Conservation (phyloP, 2,113 vertebrate species). For the Ophiodon elongatus region DNA sequence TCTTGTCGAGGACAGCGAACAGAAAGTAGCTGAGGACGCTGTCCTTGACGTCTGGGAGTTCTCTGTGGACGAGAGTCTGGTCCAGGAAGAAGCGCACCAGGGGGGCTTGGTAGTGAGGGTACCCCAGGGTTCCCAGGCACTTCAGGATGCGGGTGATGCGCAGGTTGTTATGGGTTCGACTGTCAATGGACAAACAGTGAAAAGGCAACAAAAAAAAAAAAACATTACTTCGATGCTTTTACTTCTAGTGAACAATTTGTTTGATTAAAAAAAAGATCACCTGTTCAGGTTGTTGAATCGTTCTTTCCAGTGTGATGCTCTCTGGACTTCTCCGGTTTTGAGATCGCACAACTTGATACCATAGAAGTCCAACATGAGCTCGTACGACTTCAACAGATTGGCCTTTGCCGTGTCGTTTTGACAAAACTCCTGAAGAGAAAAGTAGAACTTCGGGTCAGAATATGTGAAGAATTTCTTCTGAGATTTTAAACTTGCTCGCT, state of each 20-base stretch:
- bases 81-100: slow-evolving; percentile 92
- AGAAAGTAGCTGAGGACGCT: slow-evolving; percentile 95
- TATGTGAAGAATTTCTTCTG: not conserved
- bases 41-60: slow-evolving; percentile 83
- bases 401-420: slow-evolving; percentile 64
- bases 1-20: slow-evolving; percentile 87
- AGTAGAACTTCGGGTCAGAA: not conserved
- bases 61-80: slow-evolving; percentile 84
- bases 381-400: slow-evolving; percentile 88
- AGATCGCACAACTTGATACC: slow-evolving; percentile 83
- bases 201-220: not conserved
- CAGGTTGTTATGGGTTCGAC: slow-evolving; percentile 90
- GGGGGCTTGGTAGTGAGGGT: slow-evolving; percentile 86
- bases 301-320: slow-evolving; percentile 83
- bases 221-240: not conserved
- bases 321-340: slow-evolving; percentile 81
- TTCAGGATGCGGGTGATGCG: slow-evolving; percentile 96
- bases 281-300: slow-evolving; percentile 89
- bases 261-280: slow-evolving; percentile 72
- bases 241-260: not conserved
- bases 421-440: slow-evolving; percentile 83
- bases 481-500: not conserved
- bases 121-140: slow-evolving; percentile 92
- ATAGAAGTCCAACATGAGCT: slow-evolving; percentile 95
- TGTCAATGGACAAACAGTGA: slow-evolving; percentile 58